A percentile compares a stretch with the other conserved stretches of the same genome.
These are phyloP conservation scores for Scolanthus callimorphus DNA, from an alignment of 92 coral and sea anemone genomes.

Conservation along the genomic window DNA sequence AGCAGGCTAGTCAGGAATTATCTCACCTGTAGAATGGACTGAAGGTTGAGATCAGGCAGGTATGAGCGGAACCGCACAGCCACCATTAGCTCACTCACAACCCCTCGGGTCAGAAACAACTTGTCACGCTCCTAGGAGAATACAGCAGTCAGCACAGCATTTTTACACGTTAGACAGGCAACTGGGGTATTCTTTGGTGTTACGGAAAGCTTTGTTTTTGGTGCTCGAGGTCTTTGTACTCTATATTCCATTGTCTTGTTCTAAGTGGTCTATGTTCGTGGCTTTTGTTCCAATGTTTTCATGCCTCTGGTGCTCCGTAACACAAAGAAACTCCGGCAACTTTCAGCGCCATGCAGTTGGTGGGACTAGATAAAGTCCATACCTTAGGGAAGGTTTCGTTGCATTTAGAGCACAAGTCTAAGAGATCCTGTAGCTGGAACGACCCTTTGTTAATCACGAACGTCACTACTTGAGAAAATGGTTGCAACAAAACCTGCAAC, in stretches of 20 bases:
- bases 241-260: too few relatives aligned
- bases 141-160: not conserved
- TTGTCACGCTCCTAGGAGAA: slow-evolving; percentile 74
- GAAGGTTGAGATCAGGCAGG: slow-evolving; percentile 79
- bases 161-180: too few relatives aligned
- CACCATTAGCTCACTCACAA: slow-evolving; percentile 76
- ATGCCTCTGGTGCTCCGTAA: too few relatives aligned
- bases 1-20: too few relatives aligned
- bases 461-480: slow-evolving; percentile 76
- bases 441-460: slow-evolving; percentile 82
- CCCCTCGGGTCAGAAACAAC: slow-evolving; percentile 82
- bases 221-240: too few relatives aligned
- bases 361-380: too few relatives aligned
- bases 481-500: slow-evolving; percentile 78
- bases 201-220: too few relatives aligned
- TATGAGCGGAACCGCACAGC: slow-evolving; percentile 83
- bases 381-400: slow-evolving; percentile 96
- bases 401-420: slow-evolving; percentile 89
- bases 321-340: too few relatives aligned
- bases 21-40: slow-evolving; percentile 74
- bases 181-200: too few relatives aligned
- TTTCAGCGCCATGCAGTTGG: too few relatives aligned
- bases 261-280: too few relatives aligned
- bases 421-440: slow-evolving; percentile 80
- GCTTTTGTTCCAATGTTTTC: too few relatives aligned